Evolutionary conservation across 2,797 vertebrate genomes (phyloP).

Genomic region (Sebastes reedi): DNA sequence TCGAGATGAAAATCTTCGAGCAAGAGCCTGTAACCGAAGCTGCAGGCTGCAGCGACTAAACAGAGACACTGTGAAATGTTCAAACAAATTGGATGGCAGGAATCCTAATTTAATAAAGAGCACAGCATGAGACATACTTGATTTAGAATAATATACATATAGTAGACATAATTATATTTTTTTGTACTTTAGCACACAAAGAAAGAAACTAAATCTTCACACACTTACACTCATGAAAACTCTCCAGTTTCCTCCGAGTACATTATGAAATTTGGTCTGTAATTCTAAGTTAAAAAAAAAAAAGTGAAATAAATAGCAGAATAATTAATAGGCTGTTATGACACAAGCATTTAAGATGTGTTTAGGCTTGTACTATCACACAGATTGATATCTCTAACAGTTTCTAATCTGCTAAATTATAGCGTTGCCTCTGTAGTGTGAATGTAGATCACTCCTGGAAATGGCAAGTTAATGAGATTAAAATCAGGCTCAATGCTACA

Average conservation of each 20-base stretch:
- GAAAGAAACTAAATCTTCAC: slow-evolving; percentile 59
- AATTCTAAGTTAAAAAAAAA: slow-evolving; percentile 19
- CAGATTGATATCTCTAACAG: slow-evolving; percentile 45
- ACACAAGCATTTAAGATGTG: slow-evolving; percentile 51
- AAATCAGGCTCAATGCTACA: slow-evolving; percentile 44
- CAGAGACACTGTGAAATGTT: slow-evolving; percentile 69
- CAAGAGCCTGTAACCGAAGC: slow-evolving; percentile 59
- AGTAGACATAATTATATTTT: slow-evolving; percentile 69
- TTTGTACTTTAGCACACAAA: slow-evolving; percentile 40
- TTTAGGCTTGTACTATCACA: slow-evolving; percentile 41
- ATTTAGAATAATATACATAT: slow-evolving; percentile 79
- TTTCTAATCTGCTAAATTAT: slow-evolving; percentile 54
- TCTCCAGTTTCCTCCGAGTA: slow-evolving; percentile 42
- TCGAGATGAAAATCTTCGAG: slow-evolving; percentile 74
- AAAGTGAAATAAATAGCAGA: slow-evolving; percentile 13
- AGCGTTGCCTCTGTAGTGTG: slow-evolving; percentile 28
- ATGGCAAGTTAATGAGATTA: slow-evolving; percentile 62
- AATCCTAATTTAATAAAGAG: slow-evolving; percentile 75
- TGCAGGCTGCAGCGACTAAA: slow-evolving; percentile 61
- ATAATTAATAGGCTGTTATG: slow-evolving; percentile 56
- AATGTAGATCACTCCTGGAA: slow-evolving; percentile 37
- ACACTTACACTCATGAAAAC: slow-evolving; percentile 42
- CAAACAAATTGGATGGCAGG: slow-evolving; percentile 71
- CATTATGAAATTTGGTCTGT: slow-evolving; percentile 54
- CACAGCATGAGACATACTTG: slow-evolving; percentile 64